Evolutionary conservation across 2,888 invertebrate genomes (phyloP), one percentile per base, ranked within the genome.

Genomic region (Slavum lentiscoides): DNA sequence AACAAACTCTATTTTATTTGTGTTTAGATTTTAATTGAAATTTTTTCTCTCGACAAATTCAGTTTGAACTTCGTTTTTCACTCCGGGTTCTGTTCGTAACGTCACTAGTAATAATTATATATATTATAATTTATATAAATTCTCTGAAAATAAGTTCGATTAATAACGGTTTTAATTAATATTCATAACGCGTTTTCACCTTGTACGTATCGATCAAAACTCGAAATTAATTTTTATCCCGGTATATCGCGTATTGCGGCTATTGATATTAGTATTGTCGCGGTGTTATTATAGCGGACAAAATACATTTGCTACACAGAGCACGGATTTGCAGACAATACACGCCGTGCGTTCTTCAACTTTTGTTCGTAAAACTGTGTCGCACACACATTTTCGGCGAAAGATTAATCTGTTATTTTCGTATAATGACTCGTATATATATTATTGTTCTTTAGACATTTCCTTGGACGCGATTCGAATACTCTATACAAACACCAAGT

Each of bases 251-350:
- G 19, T 75, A 75, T 30, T 30, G 30, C 30, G 30, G 30, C 30
- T 30, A 30, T 30, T 30, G 30, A 30, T 30, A 30, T 30, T 30
- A 30, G 30, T 30, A 4, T 67, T 39, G 23, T 58, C 5, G n/a
- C 13, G 19, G 58, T 43, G 75, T 58, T 67, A 53, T 23, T 11
- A 23, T 62, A 19, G 8, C 4, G 23, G 23, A 72, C 37, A 8
- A 53, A 30, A 37, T 23, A 21, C 19, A 69, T 77, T 77, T 69
- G 61, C 37, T 62, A 77, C 21, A 59, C 76, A 61, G 9, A 6
- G n/a, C 76, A 77, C 76, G 69, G 49, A 77, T 37, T 69, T 11
- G 19, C 49, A 69, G 53, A 77, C 76, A 69, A 77, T 69, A 69
- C 23, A 23, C 58, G 19, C 30, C 23, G 23, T 15, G 58, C 67